These are phyloP conservation scores for Poeciliopsis turneri DNA, from an alignment of 2,797 vertebrate species.

Conservation along the genomic window DNA sequence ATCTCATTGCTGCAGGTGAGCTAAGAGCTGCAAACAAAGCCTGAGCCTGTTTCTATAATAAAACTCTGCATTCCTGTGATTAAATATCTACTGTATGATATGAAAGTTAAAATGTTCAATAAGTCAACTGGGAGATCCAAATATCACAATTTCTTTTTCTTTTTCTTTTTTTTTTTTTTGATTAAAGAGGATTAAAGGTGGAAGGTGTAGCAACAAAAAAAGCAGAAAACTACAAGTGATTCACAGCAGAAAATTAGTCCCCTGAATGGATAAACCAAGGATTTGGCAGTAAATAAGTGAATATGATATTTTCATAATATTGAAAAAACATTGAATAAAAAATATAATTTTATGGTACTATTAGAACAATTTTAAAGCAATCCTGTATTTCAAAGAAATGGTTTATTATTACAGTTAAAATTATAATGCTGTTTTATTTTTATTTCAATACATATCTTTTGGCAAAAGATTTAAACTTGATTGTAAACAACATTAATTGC, in stretches of 20 bases:
- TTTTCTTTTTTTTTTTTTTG: neutral
- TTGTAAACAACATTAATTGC: slow-evolving; percentile 1
- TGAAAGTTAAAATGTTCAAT: neutral
- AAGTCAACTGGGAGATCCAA: neutral
- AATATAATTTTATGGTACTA: neutral
- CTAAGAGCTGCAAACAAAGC: neutral
- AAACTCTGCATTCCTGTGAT: neutral
- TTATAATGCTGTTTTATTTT: neutral
- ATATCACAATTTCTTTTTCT: neutral
- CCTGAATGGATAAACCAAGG: neutral
- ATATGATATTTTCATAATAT: neutral
- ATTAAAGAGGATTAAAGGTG: neutral
- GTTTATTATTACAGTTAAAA: neutral
- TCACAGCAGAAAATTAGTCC: neutral
- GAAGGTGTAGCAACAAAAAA: neutral
- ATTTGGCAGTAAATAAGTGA: neutral
- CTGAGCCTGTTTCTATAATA: neutral
- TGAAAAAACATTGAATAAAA: neutral
- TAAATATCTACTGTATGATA: neutral
- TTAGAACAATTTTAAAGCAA: neutral
- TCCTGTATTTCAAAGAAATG: neutral
- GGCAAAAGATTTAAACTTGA: neutral
- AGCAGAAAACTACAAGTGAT: neutral
- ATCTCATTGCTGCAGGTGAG: neutral
- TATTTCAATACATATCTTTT: neutral